These are phyloP conservation scores for Adelognathus sp. DNA, from an alignment of 2,888 invertebrate species.

Conservation along the genomic window DNA sequence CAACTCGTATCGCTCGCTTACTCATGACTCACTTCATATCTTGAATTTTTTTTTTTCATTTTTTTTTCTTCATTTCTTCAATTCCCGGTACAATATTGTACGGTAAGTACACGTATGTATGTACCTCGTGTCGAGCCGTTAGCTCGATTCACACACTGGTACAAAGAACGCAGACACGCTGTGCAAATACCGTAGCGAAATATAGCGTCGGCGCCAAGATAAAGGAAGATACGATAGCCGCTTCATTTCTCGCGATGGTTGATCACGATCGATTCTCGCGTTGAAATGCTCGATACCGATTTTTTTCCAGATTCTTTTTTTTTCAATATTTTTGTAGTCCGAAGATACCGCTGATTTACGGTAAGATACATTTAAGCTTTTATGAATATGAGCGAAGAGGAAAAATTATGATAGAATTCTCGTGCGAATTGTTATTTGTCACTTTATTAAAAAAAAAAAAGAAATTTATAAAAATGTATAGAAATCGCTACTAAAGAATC, in stretches of 20 bases:
- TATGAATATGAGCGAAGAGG: no score
- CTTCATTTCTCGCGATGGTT: constrained; percentile 5
- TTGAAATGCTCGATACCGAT: not conserved
- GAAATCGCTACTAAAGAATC: not conserved
- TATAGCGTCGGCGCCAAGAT: constrained; percentile 41
- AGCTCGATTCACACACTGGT: constrained; percentile 12
- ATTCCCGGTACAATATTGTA: constrained; percentile 12
- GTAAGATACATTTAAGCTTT: no score
- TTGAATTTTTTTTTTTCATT: constrained; percentile 1
- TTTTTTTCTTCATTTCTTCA: constrained; percentile 18
- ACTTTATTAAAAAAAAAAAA: not conserved
- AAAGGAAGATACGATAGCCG: constrained; percentile 9
- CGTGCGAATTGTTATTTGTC: no score
- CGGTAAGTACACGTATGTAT: not conserved
- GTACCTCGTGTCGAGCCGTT: not conserved
- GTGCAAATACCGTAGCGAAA: constrained; percentile 11
- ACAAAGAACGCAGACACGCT: constrained; percentile 7
- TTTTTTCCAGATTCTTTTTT: no score
- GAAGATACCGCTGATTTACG: no score
- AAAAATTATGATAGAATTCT: no score
- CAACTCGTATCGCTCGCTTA: constrained; percentile 32
- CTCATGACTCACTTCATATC: constrained; percentile 53
- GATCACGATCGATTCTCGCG: not conserved
- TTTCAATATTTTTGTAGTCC: no score
- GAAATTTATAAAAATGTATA: not conserved